Evolutionary conservation across 2,113 vertebrate genomes (phyloP).

Genomic region (Peucedramus taeniatus): DNA sequence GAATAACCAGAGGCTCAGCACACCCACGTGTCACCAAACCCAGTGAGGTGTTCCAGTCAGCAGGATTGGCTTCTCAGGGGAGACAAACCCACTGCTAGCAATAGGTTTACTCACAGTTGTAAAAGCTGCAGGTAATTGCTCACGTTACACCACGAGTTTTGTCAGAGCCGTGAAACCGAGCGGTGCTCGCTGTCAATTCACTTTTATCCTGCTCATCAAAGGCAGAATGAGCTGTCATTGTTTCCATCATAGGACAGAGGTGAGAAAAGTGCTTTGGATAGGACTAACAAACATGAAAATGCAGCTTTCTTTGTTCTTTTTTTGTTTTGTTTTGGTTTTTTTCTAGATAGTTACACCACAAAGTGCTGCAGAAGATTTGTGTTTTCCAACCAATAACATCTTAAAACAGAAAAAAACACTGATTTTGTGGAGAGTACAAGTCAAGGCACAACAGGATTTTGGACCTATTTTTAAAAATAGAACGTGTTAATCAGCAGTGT

Average conservation of each 20-base stretch:
- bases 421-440: background rate
- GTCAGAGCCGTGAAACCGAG: background rate
- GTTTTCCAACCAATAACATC: background rate
- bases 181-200: background rate
- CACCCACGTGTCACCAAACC: background rate
- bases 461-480: background rate
- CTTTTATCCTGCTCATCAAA: constrained; percentile 30
- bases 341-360: background rate
- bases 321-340: background rate
- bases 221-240: background rate
- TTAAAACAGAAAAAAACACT: background rate
- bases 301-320: background rate
- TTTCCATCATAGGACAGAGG: background rate
- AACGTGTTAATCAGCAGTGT: fast-evolving
- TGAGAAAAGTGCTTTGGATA: background rate
- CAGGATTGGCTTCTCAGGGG: background rate
- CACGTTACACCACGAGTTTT: background rate
- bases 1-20: background rate
- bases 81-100: background rate
- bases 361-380: fast-evolving
- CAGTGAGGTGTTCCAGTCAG: background rate
- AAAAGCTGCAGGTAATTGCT: background rate
- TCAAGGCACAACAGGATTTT: background rate
- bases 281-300: background rate
- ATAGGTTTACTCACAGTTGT: background rate